Conservation (phyloP, 1,140 invertebrate species). For the Macrosteles quadrilineatus region DNA sequence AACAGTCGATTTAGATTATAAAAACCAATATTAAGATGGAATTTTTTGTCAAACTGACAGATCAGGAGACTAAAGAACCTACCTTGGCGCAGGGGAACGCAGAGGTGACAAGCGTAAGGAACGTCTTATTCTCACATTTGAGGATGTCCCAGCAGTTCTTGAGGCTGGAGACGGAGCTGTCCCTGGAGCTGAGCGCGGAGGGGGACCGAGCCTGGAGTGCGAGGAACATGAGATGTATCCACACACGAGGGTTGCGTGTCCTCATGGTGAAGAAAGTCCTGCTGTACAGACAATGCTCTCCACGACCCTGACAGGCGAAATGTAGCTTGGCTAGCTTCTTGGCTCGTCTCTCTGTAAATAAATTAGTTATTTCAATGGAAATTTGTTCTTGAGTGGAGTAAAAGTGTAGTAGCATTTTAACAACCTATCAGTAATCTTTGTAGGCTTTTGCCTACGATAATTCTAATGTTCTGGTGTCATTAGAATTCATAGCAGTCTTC, state of each 20-base stretch:
- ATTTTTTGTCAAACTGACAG: too few species aligned
- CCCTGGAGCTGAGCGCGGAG: constrained; percentile 78
- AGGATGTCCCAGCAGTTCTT: constrained; percentile 93
- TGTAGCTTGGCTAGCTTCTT: constrained; percentile 86
- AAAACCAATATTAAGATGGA: too few species aligned
- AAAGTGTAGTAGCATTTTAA: too few species aligned
- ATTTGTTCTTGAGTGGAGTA: too few species aligned
- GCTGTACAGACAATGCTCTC: constrained; percentile 87
- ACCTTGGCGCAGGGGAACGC: constrained; percentile 88
- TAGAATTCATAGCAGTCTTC: too few species aligned
- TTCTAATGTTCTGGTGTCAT: too few species aligned
- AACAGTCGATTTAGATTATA: too few species aligned
- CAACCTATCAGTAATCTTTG: too few species aligned
- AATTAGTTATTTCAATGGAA: too few species aligned
- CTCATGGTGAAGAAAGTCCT: constrained; percentile 83
- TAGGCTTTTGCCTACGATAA: too few species aligned
- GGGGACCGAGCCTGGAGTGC: constrained; percentile 81
- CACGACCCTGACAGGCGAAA: constrained; percentile 84
- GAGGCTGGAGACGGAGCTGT: constrained; percentile 78
- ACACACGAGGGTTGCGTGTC: constrained; percentile 82
- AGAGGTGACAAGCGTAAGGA: constrained; percentile 87
- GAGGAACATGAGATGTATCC: constrained; percentile 96
- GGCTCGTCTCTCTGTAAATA: constrained; percentile 69
- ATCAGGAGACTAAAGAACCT: too few species aligned
- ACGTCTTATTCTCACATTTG: constrained; percentile 86